These are phyloP conservation scores for Dendrolimus houi DNA, from an alignment of 2,888 invertebrate genomes.

Conservation along the genomic window DNA sequence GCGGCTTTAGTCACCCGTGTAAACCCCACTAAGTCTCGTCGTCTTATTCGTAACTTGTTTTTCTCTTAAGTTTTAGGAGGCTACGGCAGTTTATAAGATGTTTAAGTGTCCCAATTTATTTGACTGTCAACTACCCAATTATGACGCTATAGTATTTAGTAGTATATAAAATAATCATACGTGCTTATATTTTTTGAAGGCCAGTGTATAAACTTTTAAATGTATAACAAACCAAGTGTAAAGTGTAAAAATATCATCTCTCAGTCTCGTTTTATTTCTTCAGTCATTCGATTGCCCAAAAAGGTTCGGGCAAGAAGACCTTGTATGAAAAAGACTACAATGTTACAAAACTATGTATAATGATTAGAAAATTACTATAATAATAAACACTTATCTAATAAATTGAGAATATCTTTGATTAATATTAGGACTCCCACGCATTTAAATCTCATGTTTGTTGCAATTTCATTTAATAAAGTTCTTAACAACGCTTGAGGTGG, in stretches of 20 bases:
- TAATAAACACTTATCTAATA: constrained; percentile 17
- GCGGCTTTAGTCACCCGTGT: constrained; percentile 25
- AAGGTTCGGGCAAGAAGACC: constrained; percentile 62
- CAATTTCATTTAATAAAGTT: no score
- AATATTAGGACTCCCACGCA: neutral
- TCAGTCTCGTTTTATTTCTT: constrained; percentile 36
- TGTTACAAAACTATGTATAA: constrained; percentile 18
- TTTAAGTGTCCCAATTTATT: no score
- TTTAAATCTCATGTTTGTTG: neutral
- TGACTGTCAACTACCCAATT: no score
- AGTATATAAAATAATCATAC: no score
- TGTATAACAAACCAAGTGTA: constrained; percentile 2
- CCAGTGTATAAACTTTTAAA: neutral
- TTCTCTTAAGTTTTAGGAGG: no score
- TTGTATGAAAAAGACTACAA: constrained; percentile 14
- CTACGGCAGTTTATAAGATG: no score
- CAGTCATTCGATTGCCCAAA: constrained; percentile 61
- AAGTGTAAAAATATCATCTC: constrained; percentile 4
- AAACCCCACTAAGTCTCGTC: constrained; percentile 6
- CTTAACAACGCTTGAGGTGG: no score
- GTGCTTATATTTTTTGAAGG: no score
- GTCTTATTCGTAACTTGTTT: no score
- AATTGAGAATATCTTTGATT: constrained; percentile 8
- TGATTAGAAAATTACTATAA: constrained; percentile 22
- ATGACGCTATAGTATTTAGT: no score